Conservation (phyloP, 1,140 invertebrate genomes). For the Drosophila kikkawai region DNA sequence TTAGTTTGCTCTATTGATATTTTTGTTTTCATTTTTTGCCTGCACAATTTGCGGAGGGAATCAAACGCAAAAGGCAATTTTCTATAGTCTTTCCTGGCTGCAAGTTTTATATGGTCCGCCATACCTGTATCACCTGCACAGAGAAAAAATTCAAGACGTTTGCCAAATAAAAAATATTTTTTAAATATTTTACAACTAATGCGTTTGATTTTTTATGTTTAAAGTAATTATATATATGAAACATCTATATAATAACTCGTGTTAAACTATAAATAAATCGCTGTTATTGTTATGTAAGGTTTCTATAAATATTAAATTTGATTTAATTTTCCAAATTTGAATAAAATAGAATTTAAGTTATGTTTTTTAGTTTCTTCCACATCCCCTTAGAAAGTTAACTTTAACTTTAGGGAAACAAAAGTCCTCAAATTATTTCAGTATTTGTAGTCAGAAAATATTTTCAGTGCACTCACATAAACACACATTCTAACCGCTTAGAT, state of each 20-base stretch:
- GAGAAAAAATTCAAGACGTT: neutral
- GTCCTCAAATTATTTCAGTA: neutral
- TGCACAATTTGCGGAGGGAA: conserved; percentile 28
- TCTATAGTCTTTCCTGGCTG: conserved; percentile 46
- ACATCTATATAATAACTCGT: too few species aligned
- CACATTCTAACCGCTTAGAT: conserved; percentile 57
- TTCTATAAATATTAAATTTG: too few species aligned
- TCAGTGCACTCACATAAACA: conserved; percentile 43
- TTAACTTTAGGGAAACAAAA: neutral
- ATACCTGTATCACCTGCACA: conserved; percentile 4
- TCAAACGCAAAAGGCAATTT: conserved; percentile 69
- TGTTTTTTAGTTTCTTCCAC: too few species aligned
- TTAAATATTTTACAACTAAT: too few species aligned
- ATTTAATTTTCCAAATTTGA: too few species aligned
- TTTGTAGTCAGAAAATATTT: too few species aligned
- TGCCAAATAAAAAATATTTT: too few species aligned
- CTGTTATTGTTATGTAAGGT: too few species aligned
- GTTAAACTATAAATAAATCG: too few species aligned
- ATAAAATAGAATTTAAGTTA: too few species aligned
- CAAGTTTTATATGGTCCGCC: conserved; percentile 65
- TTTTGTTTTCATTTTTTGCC: conserved; percentile 45
- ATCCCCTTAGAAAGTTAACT: neutral
- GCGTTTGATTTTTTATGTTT: too few species aligned
- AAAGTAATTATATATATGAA: too few species aligned
- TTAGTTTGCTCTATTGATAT: conserved; percentile 36